Evolutionary conservation across 1,140 invertebrate species (phyloP).

Genomic region (Brachionus paranguensis): DNA sequence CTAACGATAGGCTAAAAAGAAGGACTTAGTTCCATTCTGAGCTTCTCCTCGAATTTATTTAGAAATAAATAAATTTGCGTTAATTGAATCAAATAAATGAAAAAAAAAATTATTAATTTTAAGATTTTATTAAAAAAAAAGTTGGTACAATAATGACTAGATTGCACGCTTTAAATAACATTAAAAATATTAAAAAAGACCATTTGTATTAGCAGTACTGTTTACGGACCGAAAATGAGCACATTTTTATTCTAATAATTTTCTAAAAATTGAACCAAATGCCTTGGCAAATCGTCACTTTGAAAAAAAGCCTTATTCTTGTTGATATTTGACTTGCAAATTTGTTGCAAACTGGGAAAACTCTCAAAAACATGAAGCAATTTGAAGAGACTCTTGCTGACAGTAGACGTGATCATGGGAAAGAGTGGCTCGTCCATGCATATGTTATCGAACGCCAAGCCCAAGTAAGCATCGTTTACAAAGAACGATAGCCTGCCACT

Average conservation of each 20-base stretch:
- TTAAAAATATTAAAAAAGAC: neutral
- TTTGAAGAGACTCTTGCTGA: neutral
- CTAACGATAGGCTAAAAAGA: no score
- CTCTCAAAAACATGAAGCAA: neutral
- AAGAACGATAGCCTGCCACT: neutral
- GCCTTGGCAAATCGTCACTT: neutral
- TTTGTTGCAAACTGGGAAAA: conserved; percentile 1
- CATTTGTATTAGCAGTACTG: neutral
- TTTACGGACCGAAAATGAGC: neutral
- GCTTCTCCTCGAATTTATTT: no score
- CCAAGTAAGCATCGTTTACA: neutral
- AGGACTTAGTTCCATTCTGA: no score
- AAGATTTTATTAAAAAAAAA: no score
- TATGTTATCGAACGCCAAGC: conserved; percentile 13
- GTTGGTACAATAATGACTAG: neutral
- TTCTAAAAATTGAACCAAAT: neutral
- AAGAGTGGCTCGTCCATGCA: neutral
- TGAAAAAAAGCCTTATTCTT: neutral
- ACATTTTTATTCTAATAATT: neutral
- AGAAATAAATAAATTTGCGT: no score
- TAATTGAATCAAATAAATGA: no score
- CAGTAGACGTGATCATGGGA: conserved; percentile 18
- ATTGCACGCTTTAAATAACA: conserved; percentile 1
- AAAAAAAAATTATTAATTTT: no score
- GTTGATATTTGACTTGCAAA: conserved; percentile 1